phyloP scores from a whole-genome alignment of 2,113 vertebrate species.

The Arenaria interpres region DNA sequence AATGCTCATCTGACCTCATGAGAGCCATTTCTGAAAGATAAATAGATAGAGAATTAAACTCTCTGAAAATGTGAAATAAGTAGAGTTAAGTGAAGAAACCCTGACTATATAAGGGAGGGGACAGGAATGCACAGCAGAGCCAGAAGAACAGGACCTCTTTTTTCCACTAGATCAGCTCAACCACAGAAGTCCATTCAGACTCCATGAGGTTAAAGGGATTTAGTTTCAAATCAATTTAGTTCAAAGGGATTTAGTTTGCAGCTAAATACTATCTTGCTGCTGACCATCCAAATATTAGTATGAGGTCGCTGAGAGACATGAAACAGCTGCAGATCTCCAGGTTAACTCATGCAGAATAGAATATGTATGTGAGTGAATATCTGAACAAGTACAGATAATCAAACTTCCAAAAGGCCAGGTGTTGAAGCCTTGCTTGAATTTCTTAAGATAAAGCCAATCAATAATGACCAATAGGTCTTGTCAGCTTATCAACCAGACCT shows the following conservation, averaged over 20 bases:
- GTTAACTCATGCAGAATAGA: neutral
- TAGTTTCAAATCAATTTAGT: neutral
- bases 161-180: neutral
- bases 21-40: neutral
- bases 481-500: neutral
- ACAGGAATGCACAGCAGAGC: neutral
- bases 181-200: neutral
- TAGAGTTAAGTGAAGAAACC: neutral
- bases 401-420: neutral
- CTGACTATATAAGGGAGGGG: neutral
- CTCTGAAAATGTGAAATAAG: neutral
- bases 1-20: neutral
- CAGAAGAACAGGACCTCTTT: neutral
- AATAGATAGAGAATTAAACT: neutral
- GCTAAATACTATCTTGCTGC: neutral
- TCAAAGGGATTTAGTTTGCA: neutral
- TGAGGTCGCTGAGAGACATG: neutral
- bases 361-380: neutral
- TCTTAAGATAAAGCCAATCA: neutral
- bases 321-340: neutral
- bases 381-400: neutral
- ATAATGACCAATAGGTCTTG: constrained; percentile 1
- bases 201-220: neutral
- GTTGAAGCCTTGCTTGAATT: neutral
- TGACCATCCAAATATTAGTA: neutral